phyloP scores from a whole-genome alignment of 2,797 vertebrate genomes.

The Taeniopygia guttata region DNA sequence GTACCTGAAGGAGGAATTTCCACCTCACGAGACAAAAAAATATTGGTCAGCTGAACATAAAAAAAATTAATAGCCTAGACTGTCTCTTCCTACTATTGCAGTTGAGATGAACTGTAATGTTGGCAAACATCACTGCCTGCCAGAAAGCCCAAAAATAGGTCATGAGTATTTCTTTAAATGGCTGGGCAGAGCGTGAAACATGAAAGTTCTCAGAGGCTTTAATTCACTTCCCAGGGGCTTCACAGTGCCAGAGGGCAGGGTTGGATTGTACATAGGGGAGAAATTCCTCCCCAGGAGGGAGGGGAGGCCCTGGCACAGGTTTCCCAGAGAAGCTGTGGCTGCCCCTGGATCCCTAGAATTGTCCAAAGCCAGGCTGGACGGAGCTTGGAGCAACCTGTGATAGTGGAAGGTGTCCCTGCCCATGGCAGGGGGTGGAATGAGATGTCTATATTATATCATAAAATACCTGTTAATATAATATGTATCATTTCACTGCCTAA shows the following conservation, averaged over 20 bases:
- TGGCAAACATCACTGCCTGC: not conserved
- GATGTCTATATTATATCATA: not conserved
- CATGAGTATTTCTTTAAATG: not conserved
- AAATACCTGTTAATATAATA: not conserved
- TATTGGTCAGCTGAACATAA: not conserved
- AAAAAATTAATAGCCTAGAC: not conserved
- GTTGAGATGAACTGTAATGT: not conserved
- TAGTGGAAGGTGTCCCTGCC: fast-evolving
- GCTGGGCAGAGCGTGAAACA: not conserved
- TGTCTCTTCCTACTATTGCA: not conserved
- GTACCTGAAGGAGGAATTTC: not conserved
- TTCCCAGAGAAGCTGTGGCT: not conserved
- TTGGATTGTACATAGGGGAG: not conserved
- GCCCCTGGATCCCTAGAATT: not conserved
- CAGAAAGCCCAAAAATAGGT: not conserved
- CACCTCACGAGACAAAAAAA: not conserved
- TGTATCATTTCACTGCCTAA: not conserved
- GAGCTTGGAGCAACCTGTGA: fast-evolving
- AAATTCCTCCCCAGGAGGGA: not conserved
- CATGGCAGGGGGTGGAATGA: not conserved
- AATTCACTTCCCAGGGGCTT: not conserved
- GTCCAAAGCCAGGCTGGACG: fast-evolving
- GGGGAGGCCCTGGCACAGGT: not conserved
- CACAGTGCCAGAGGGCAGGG: not conserved
- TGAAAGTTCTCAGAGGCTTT: not conserved